phyloP scores from a whole-genome alignment of 2,888 invertebrate species.

The Noctua janthina region DNA sequence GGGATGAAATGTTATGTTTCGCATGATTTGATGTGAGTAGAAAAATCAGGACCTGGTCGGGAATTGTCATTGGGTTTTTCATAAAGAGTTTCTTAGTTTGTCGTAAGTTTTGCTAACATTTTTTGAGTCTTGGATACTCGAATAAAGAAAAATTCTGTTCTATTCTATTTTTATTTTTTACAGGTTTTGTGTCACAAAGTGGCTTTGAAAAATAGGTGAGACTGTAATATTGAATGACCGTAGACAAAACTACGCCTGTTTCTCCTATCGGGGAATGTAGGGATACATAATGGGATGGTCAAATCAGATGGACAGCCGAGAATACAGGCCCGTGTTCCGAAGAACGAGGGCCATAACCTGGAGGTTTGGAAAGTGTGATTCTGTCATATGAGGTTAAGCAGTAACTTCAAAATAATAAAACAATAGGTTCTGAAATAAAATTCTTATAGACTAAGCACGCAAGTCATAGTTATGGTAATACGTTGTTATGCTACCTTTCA shows the following conservation, averaged over 20 bases:
- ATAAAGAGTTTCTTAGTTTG: not conserved
- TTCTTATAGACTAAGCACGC: not conserved
- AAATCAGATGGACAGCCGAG: not conserved
- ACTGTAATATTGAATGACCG: not conserved
- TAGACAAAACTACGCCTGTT: not conserved
- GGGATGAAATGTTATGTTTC: not conserved
- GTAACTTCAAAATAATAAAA: not conserved
- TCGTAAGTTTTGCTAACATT: too few relatives aligned
- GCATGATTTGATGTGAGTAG: not conserved
- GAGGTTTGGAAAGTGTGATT: not conserved
- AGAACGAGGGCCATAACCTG: not conserved
- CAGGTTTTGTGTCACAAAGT: too few relatives aligned
- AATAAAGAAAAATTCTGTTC: too few relatives aligned
- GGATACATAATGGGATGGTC: not conserved
- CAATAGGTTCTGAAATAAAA: not conserved
- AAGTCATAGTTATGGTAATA: not conserved
- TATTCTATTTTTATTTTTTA: too few relatives aligned
- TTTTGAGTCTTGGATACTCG: too few relatives aligned
- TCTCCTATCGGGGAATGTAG: not conserved
- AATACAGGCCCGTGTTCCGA: not conserved
- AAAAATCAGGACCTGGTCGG: not conserved
- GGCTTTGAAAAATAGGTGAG: not conserved
- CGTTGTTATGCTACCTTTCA: constrained; percentile 20
- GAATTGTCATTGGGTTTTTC: not conserved
- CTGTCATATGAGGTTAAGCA: not conserved